Evolutionary conservation across 2,113 vertebrate genomes (phyloP).

Genomic region (Chaetodon auriga): DNA sequence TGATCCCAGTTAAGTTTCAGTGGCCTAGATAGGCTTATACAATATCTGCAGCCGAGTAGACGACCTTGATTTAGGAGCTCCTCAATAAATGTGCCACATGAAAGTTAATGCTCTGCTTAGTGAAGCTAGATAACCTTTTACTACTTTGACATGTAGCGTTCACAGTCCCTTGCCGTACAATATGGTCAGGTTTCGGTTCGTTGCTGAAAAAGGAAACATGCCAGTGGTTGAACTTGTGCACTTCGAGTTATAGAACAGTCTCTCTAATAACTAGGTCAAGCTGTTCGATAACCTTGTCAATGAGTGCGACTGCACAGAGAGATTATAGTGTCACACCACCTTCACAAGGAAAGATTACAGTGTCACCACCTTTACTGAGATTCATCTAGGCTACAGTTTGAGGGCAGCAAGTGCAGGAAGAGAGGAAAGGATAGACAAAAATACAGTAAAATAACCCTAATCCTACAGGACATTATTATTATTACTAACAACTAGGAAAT

Average conservation of each 20-base stretch:
- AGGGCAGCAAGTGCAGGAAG: neutral
- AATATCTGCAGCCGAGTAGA: constrained; percentile 35
- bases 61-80: constrained; percentile 58
- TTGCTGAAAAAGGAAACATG: neutral
- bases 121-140: constrained; percentile 2
- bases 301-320: neutral
- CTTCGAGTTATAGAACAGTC: constrained; percentile 1
- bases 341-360: constrained; percentile 11
- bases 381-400: neutral
- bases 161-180: neutral
- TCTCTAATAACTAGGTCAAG: constrained; percentile 25
- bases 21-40: constrained; percentile 61
- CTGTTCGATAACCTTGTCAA: constrained; percentile 4
- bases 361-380: neutral
- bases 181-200: neutral
- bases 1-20: constrained; percentile 18
- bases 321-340: constrained; percentile 26
- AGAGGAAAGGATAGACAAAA: neutral
- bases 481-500: no score
- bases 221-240: neutral
- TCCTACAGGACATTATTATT: neutral
- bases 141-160: neutral
- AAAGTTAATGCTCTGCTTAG: neutral
- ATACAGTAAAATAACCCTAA: neutral
- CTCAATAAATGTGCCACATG: constrained; percentile 55